Evolutionary conservation across 2,888 invertebrate genomes (phyloP).

Genomic region (Drosophila melanosoma): DNA sequence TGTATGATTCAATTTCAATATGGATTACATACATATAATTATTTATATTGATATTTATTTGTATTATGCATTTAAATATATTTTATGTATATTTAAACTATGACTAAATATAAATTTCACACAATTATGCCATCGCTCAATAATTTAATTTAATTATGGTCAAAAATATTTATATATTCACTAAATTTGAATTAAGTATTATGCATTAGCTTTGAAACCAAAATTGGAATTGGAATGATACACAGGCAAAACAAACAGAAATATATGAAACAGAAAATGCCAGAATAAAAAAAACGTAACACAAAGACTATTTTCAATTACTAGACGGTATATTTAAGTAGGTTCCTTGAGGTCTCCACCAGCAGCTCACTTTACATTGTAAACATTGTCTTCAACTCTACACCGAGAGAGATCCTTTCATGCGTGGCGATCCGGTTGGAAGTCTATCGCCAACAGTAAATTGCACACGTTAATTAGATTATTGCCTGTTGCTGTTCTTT

Average conservation of each 20-base stretch:
- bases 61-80: slow-evolving; percentile 79
- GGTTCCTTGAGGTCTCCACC: slow-evolving; percentile 42
- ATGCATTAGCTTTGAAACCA: slow-evolving; percentile 32
- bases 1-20: slow-evolving; percentile 77
- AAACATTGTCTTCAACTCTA: slow-evolving; percentile 39
- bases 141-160: slow-evolving; percentile 57
- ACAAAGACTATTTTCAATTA: slow-evolving; percentile 39
- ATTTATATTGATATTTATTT: slow-evolving; percentile 59
- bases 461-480: slow-evolving; percentile 61
- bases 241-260: slow-evolving; percentile 71
- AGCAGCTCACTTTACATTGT: slow-evolving; percentile 20
- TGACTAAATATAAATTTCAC: slow-evolving; percentile 78
- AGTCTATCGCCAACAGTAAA: slow-evolving; percentile 43
- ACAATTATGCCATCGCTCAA: slow-evolving; percentile 65
- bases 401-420: slow-evolving; percentile 49
- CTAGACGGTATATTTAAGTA: slow-evolving; percentile 45
- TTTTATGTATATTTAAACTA: slow-evolving; percentile 79
- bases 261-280: slow-evolving; percentile 50
- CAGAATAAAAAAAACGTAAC: slow-evolving; percentile 43
- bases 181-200: slow-evolving; percentile 56
- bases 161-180: slow-evolving; percentile 41
- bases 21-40: slow-evolving; percentile 77
- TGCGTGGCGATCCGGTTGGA: slow-evolving; percentile 21
- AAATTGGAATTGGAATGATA: slow-evolving; percentile 70
- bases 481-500: slow-evolving; percentile 33